Conservation (phyloP, 2,113 vertebrate species). For the Pantherophis guttatus region DNA sequence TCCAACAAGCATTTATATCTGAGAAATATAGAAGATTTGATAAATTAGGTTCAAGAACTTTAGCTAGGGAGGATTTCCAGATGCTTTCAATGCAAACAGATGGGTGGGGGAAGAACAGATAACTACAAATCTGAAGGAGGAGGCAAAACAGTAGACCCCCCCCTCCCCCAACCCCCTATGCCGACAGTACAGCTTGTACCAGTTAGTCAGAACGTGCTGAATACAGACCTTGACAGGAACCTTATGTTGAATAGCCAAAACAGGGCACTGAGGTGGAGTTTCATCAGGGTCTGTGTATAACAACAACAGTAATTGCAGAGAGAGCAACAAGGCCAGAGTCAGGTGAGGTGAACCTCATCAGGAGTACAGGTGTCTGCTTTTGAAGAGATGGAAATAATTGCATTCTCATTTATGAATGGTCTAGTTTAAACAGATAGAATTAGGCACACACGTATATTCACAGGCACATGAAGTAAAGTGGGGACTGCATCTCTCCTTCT, state of each 20-base stretch:
- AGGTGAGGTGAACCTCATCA: slow-evolving; percentile 5
- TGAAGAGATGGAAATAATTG: background rate
- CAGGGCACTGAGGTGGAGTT: background rate
- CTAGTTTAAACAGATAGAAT: background rate
- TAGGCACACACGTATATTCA: background rate
- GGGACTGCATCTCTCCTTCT: background rate
- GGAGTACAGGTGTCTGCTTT: background rate
- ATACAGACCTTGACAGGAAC: background rate
- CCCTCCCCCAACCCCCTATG: no score
- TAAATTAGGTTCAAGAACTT: background rate
- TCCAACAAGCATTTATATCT: background rate
- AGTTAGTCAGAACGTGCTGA: background rate
- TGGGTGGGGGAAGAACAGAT: no score
- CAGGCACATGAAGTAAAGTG: background rate
- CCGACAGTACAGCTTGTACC: slow-evolving; percentile 7
- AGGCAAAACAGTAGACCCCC: background rate
- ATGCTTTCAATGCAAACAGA: background rate
- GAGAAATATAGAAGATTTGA: background rate
- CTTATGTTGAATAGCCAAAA: slow-evolving; percentile 2
- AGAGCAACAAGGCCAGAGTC: background rate
- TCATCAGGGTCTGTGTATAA: background rate
- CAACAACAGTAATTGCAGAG: background rate
- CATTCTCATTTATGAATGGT: background rate
- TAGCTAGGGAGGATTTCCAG: background rate
- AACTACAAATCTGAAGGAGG: background rate